Evolutionary conservation across 2,888 invertebrate species (phyloP).

Genomic region (Thelaira solivaga): DNA sequence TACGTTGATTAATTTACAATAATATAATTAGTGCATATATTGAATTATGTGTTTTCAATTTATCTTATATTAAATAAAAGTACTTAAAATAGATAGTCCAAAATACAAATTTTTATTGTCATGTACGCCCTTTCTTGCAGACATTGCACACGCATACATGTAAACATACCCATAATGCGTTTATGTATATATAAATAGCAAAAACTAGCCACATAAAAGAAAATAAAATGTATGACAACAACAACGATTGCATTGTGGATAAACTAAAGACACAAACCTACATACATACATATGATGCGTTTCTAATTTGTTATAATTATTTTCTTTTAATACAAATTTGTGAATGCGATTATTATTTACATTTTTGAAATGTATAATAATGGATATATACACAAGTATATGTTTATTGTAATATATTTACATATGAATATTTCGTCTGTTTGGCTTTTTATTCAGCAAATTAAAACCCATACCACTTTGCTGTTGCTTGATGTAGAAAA

Average conservation of each 20-base stretch:
- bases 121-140: conserved; percentile 56
- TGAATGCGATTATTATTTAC: no score
- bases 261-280: background rate
- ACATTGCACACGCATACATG: conserved; percentile 17
- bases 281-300: background rate
- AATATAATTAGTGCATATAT: no score
- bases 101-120: background rate
- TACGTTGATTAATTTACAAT: no score
- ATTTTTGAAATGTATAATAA: no score
- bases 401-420: background rate
- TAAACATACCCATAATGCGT: background rate
- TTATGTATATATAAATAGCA: background rate
- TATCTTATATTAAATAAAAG: no score
- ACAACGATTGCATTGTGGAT: background rate
- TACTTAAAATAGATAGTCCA: no score
- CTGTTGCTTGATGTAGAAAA: conserved; percentile 4
- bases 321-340: background rate
- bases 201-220: conserved; percentile 30
- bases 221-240: conserved; percentile 9
- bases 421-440: background rate
- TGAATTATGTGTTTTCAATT: no score
- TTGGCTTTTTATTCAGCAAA: background rate
- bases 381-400: background rate
- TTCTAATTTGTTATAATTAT: conserved; percentile 2
- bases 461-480: background rate